Conservation (phyloP, 1,140 invertebrate species). For the Rhagoletis pomonella region DNA sequence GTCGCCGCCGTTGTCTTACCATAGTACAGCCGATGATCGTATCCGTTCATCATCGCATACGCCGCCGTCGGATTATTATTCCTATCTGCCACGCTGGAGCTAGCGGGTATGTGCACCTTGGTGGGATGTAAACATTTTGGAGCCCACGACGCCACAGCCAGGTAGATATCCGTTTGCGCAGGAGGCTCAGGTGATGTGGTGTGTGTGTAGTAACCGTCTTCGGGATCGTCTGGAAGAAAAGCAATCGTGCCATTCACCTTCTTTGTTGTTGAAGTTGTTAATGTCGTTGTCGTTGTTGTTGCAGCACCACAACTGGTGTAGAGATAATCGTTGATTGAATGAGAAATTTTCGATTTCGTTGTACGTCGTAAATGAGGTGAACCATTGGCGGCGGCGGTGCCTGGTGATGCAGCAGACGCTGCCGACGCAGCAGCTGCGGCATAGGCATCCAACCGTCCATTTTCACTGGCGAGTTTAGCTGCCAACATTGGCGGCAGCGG, state of each 20-base stretch:
- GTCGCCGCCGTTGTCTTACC: constrained; percentile 18
- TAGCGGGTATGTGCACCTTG: constrained; percentile 64
- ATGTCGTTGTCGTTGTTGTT: constrained; percentile 49
- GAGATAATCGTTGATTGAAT: constrained; percentile 71
- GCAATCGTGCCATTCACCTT: background rate
- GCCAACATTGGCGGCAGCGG: background rate
- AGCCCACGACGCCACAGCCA: constrained; percentile 78
- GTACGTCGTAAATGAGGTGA: constrained; percentile 63
- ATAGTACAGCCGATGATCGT: constrained; percentile 60
- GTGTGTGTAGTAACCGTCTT: constrained; percentile 71
- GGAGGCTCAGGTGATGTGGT: constrained; percentile 63
- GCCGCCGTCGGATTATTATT: constrained; percentile 58
- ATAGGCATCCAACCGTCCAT: constrained; percentile 1
- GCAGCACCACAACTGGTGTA: constrained; percentile 63
- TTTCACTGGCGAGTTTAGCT: constrained; percentile 53
- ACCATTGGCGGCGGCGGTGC: constrained; percentile 38
- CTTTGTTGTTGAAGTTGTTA: constrained; percentile 1
- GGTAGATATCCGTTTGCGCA: constrained; percentile 75
- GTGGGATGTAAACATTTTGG: constrained; percentile 77
- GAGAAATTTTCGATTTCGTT: constrained; percentile 62
- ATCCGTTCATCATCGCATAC: constrained; percentile 57
- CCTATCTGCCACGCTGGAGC: constrained; percentile 58
- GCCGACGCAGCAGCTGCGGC: background rate
- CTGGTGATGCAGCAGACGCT: background rate
- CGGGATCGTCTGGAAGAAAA: constrained; percentile 59